These are phyloP conservation scores for Hermaeophaga mercurialis DNA, from an alignment of 2,888 invertebrate genomes.

Conservation along the genomic window DNA sequence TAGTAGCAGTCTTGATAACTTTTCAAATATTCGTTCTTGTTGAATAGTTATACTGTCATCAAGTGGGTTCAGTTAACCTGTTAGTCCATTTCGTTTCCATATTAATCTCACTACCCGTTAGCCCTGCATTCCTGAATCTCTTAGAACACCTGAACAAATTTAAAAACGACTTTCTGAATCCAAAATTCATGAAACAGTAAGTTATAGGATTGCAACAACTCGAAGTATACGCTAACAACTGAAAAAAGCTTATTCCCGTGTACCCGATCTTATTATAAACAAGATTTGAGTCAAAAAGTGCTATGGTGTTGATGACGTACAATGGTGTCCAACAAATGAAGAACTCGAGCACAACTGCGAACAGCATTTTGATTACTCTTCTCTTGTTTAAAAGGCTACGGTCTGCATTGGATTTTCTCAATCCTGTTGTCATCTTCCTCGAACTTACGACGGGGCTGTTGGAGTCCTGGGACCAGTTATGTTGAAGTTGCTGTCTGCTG, in stretches of 20 bases:
- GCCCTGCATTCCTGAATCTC: constrained; percentile 37
- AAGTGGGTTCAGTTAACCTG: constrained; percentile 33
- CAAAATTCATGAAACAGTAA: constrained; percentile 72
- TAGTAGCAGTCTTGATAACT: background rate
- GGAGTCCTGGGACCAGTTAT: constrained; percentile 50
- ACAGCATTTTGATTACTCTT: constrained; percentile 67
- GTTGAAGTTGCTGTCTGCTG: constrained; percentile 49
- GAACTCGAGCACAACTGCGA: constrained; percentile 71
- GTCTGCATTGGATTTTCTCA: constrained; percentile 59
- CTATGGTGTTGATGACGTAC: constrained; percentile 65
- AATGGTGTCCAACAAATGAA: constrained; percentile 74
- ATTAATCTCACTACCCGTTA: constrained; percentile 49
- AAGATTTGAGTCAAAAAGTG: constrained; percentile 59
- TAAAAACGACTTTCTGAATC: constrained; percentile 68
- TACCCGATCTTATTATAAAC: constrained; percentile 60
- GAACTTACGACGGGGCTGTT: constrained; percentile 41
- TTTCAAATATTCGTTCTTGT: constrained; percentile 10
- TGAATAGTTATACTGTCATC: constrained; percentile 4
- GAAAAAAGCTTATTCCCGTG: constrained; percentile 61
- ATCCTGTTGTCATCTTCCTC: constrained; percentile 43
- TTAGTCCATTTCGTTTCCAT: constrained; percentile 50
- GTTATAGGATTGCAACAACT: constrained; percentile 73
- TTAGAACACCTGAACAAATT: constrained; percentile 63
- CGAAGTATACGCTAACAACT: constrained; percentile 65
- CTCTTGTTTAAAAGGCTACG: constrained; percentile 59